Conservation (phyloP, 2,888 invertebrate genomes). For the Chironomus riparius region DNA sequence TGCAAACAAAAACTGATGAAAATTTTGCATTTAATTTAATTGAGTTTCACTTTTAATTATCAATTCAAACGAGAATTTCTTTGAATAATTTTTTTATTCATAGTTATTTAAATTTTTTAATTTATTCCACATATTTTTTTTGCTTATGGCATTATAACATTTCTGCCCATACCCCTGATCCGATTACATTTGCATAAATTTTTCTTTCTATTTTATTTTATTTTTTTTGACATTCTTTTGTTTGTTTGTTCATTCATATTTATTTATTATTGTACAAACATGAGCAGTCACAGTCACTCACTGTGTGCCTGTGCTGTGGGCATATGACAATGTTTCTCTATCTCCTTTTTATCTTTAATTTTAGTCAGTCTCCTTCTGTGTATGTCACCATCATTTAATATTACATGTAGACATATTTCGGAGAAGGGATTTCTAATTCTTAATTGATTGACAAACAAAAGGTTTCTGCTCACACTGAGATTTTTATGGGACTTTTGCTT, state of each 20-base stretch:
- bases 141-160: background rate
- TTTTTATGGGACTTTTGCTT: too few species aligned
- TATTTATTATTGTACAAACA: background rate
- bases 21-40: background rate
- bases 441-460: background rate
- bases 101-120: background rate
- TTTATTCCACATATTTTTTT: background rate
- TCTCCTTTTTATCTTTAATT: too few species aligned
- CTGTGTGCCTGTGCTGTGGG: background rate
- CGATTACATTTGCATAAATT: background rate
- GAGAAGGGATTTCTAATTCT: background rate
- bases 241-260: background rate
- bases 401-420: too few species aligned
- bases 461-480: background rate
- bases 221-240: background rate
- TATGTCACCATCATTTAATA: background rate
- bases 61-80: background rate
- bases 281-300: too few species aligned
- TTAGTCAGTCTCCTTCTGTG: too few species aligned
- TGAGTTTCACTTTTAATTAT: conserved; percentile 8
- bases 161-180: background rate
- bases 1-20: background rate
- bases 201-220: background rate
- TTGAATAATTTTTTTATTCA: background rate
- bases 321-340: background rate